These are phyloP conservation scores for Graptemys geographica DNA, from an alignment of 2,797 vertebrate genomes.

Conservation along the genomic window DNA sequence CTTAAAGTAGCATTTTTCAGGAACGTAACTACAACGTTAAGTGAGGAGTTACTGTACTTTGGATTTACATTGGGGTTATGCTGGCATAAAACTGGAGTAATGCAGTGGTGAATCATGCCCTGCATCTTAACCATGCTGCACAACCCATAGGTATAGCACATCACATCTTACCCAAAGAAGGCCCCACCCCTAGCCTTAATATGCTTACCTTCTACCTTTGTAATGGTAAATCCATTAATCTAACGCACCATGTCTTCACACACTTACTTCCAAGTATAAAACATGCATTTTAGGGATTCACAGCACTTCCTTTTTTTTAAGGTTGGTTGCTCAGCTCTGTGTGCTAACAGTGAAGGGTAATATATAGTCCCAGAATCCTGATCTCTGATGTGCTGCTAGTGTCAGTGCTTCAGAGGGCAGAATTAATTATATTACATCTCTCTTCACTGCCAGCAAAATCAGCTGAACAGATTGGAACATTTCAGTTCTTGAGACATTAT, in stretches of 20 bases:
- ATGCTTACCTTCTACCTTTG: not conserved
- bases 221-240: not conserved
- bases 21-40: too few species aligned
- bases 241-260: not conserved
- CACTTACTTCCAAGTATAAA: not conserved
- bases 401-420: slow-evolving; percentile 2
- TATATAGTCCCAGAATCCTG: not conserved
- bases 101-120: not conserved
- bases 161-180: not conserved
- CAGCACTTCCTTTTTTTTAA: not conserved
- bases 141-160: not conserved
- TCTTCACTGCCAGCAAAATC: slow-evolving; percentile 11
- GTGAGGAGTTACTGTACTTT: too few species aligned
- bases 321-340: not conserved
- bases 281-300: not conserved
- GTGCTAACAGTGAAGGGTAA: not conserved
- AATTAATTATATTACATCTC: slow-evolving; percentile 2
- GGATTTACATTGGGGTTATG: not conserved
- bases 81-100: not conserved
- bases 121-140: not conserved
- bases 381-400: not conserved
- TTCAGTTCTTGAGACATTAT: not conserved
- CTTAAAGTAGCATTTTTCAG: too few species aligned
- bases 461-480: not conserved
- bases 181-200: not conserved